Evolutionary conservation across 2,797 vertebrate genomes (phyloP), one percentile per base, ranked within the genome.

Genomic region (Hydrophis major): DNA sequence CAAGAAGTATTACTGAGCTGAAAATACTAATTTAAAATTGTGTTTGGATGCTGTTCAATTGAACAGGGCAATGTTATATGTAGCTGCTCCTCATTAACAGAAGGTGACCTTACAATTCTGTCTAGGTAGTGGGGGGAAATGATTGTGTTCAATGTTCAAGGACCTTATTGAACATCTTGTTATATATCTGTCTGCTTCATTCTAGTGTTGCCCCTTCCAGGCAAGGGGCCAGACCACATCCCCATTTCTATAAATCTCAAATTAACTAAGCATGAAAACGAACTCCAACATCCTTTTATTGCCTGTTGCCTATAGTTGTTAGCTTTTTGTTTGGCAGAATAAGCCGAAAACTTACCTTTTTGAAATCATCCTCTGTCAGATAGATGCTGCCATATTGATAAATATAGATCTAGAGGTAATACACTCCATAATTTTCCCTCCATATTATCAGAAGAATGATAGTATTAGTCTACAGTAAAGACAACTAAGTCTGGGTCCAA

Each of bases 1-100:
- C 10, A 83, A 83, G 78, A 83, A 47, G 25, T 92, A 69, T 91
- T 89, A 63, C 18, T 61, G 60, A 94, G 6, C 66, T 92, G n/a
- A 57, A 91, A 59, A 86, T 14, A 90, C 32, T 47, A 93, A 59
- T 93, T 95, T 63, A 69, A 94, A 91, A 91, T 94, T 32, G 89
- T 25, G 37, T 47, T 69, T 87, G 88, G 91, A 6, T 90, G 50
- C 86, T 93, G 18, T 88, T 92, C 61, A 47, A 18, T 66, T 91
- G 87, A 94, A 28, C 56, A 93, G 91, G 88, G 55, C 87, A 56
- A 27, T 63, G 37, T 89, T 66, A 86, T 87, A 94, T 94, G 69
- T 83, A 56, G 47, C 28, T 91, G 53, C 66, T 89, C 92, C 86
- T 92, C 50, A 90, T 95, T 92, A 91, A 60, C 28, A n/a, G 25